phyloP scores from a whole-genome alignment of 1,140 invertebrate species.

The Trypoxylus dichotomus region DNA sequence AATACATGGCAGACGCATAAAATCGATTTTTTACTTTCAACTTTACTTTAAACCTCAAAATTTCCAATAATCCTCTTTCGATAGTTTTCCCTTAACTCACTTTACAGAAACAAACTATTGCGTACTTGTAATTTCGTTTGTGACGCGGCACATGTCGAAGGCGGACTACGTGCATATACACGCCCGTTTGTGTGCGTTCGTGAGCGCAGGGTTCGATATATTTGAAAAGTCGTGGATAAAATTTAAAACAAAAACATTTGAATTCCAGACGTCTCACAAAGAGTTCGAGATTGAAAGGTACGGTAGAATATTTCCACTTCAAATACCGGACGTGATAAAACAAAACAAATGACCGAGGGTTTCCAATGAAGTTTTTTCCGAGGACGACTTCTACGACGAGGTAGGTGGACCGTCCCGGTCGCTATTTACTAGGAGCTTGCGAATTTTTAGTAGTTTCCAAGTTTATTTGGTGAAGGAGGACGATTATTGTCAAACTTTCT shows the following conservation, averaged over 20 bases:
- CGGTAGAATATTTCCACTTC: slow-evolving; percentile 26
- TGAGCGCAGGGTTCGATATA: slow-evolving; percentile 28
- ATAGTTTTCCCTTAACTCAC: not conserved
- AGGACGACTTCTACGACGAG: not conserved
- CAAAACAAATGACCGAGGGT: slow-evolving; percentile 46
- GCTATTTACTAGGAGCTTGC: not conserved
- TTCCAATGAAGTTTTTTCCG: slow-evolving; percentile 41
- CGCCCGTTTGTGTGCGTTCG: not conserved
- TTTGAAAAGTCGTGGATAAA: slow-evolving; percentile 39
- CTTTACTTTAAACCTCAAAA: not conserved
- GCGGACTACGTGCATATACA: not conserved
- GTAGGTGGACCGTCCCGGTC: not conserved
- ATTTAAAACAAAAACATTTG: slow-evolving; percentile 43
- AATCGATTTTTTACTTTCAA: no score
- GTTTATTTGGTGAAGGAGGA: not conserved
- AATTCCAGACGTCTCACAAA: slow-evolving; percentile 40
- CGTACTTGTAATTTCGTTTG: slow-evolving; percentile 12
- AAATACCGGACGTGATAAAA: slow-evolving; percentile 48
- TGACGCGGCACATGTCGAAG: not conserved
- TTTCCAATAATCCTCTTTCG: not conserved
- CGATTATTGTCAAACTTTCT: not conserved
- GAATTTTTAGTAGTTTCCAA: not conserved
- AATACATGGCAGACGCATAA: no score
- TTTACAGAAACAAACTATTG: not conserved
- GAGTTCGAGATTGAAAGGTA: slow-evolving; percentile 32